These are phyloP conservation scores for Lochmaea crataegi DNA, from an alignment of 2,888 invertebrate genomes.

Conservation along the genomic window DNA sequence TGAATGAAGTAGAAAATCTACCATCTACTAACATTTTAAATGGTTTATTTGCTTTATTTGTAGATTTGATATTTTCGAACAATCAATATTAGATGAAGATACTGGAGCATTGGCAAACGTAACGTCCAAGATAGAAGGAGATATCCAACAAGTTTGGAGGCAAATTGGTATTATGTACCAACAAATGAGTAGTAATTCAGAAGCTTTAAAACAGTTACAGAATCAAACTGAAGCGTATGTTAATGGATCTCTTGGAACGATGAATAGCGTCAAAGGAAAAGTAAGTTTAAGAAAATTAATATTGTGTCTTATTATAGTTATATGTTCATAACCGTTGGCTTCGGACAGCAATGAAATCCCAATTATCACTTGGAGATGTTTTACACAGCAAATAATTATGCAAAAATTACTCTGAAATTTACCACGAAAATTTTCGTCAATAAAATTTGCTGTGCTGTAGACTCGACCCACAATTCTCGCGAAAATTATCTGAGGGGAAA, in stretches of 20 bases:
- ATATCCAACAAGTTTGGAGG: conserved; percentile 88
- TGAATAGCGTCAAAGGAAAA: conserved; percentile 84
- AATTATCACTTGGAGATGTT: too few species aligned
- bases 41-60: conserved; percentile 25
- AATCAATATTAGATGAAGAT: conserved; percentile 78
- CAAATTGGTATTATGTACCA: conserved; percentile 91
- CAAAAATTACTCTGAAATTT: too few species aligned
- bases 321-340: too few species aligned
- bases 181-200: conserved; percentile 81
- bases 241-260: conserved; percentile 79
- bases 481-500: too few species aligned
- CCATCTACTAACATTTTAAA: too few species aligned
- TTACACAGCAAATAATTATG: too few species aligned
- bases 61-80: conserved; percentile 78
- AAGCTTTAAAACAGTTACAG: conserved; percentile 80
- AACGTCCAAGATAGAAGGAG: conserved; percentile 80
- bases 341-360: too few species aligned
- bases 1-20: background rate
- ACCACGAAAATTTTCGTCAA: too few species aligned
- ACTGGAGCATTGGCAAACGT: conserved; percentile 78
- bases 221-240: conserved; percentile 83
- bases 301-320: too few species aligned
- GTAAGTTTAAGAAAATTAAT: conserved; percentile 58
- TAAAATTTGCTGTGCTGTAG: too few species aligned
- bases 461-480: too few species aligned